Percentiles rank a stretch among this genome's conserved stretches.
Conservation (phyloP, 2,888 invertebrate species). For the Pheosia gnoma region DNA sequence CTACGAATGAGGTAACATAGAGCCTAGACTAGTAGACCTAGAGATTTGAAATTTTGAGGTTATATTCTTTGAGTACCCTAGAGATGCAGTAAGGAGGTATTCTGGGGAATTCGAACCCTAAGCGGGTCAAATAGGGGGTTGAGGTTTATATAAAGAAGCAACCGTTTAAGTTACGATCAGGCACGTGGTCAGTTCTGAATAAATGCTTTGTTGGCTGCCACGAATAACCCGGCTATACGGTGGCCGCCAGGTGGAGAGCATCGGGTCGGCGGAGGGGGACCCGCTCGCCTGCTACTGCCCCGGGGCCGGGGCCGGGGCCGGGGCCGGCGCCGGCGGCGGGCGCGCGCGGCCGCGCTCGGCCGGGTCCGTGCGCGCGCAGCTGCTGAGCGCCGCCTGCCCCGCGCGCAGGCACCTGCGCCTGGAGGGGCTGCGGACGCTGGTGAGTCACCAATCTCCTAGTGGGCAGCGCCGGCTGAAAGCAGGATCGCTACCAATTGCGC, state of each 20-base stretch:
- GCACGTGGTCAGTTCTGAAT: no score
- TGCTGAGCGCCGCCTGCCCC: slow-evolving; percentile 91
- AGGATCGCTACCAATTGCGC: no score
- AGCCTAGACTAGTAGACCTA: no score
- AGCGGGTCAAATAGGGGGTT: no score
- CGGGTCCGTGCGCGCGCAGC: slow-evolving; percentile 88
- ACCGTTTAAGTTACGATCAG: no score
- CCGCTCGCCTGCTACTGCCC: slow-evolving; percentile 89
- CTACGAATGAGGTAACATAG: no score
- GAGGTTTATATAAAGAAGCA: no score
- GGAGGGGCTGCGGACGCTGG: slow-evolving; percentile 91
- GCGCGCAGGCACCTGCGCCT: slow-evolving; percentile 93
- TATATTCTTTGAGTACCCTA: no score
- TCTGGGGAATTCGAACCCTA: no score
- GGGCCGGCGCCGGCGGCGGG: slow-evolving; percentile 22
- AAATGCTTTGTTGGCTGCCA: neutral
- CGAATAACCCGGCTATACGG: neutral
- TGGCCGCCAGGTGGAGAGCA: slow-evolving; percentile 74
- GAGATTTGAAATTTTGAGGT: no score
- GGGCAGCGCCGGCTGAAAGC: no score
- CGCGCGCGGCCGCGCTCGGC: slow-evolving; percentile 70
- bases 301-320: slow-evolving; percentile 24
- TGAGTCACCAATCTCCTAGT: slow-evolving; percentile 36
- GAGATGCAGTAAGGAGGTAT: no score
- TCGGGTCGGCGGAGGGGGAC: slow-evolving; percentile 86